Evolutionary conservation across 2,113 vertebrate species (phyloP), one percentile per base, ranked within the genome.

Genomic region (Pandion haliaetus): DNA sequence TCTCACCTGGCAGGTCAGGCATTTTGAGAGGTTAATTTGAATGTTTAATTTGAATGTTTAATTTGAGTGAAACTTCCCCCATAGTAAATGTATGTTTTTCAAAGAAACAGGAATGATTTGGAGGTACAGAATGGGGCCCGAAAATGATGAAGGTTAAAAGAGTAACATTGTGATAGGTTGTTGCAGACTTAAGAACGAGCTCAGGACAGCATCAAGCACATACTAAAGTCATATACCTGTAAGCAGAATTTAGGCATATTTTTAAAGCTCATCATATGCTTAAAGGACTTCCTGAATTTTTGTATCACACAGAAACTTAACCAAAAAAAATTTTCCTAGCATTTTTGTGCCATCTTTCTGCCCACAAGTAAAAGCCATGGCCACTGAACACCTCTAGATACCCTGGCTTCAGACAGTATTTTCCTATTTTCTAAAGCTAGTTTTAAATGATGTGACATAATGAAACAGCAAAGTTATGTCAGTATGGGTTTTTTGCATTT

Each of bases 341-440:
- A 7, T 55, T 93, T 91, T 78, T 79, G 34, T 81, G 47, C 26
- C 6, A 10, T 44, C 6, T 18, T 85, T 69, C 70, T 73, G 45
- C 79, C 20, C 59, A 19, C 12, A 44, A 16, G 25, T 77, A 63
- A 59, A 14, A 55, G 24, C 29, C 0, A 0, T 9, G 29, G 32
- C 45, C 29, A 36, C n/a, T 67, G 47, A 49, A 40, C 8, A 25
- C 40, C 9, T 63, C 28, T 36, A n/a, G 45, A 58, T 50, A 26
- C 7, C 19, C 55, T 73, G 42, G 24, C 36, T 90, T 83, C 58
- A 36, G 24, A 78, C 90, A 55, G 10, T 31, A 31, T 24, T 59
- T 88, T 44, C n/a, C 23, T 63, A 0, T 71, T 91, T 81, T 72
- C 65, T 76, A 19, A 79, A 57, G 8, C 5, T 71, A 13, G 3